Evolutionary conservation across 2,797 vertebrate genomes (phyloP).

Genomic region (Lutjanus campechanus): DNA sequence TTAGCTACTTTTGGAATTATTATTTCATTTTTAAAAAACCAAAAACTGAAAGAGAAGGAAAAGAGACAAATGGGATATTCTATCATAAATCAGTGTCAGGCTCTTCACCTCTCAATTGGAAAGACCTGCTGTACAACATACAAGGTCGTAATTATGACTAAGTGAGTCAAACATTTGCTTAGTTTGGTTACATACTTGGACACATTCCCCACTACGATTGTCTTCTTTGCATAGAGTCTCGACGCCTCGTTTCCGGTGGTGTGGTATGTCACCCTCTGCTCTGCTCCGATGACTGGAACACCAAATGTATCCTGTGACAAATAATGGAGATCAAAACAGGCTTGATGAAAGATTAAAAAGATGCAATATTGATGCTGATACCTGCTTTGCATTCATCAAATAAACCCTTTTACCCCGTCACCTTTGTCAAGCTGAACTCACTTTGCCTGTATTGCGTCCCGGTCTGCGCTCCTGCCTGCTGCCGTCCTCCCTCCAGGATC

Average conservation of each 20-base stretch:
- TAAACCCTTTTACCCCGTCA: not conserved
- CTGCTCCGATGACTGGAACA: slow-evolving; percentile 84
- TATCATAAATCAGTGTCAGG: not conserved
- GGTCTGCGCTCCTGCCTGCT: slow-evolving; percentile 86
- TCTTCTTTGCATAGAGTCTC: slow-evolving; percentile 97
- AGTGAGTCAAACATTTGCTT: not conserved
- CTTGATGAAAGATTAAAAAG: not conserved
- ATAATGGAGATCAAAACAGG: not conserved
- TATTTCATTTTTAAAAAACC: not conserved
- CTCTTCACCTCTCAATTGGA: not conserved
- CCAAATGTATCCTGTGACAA: slow-evolving; percentile 90
- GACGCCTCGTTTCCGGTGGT: slow-evolving; percentile 91
- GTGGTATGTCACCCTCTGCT: slow-evolving; percentile 89
- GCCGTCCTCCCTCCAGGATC: slow-evolving; percentile 88
- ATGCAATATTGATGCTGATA: not conserved
- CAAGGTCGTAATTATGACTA: not conserved
- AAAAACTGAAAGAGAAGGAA: not conserved
- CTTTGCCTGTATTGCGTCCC: slow-evolving; percentile 89
- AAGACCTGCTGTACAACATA: not conserved
- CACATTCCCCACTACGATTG: slow-evolving; percentile 98
- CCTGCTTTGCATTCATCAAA: not conserved
- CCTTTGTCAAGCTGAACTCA: slow-evolving; percentile 60
- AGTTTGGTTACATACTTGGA: slow-evolving; percentile 90
- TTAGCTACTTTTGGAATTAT: too few species aligned
- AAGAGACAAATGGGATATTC: not conserved